These are phyloP conservation scores for Cephus spinipes DNA, from an alignment of 2,888 invertebrate species.

Conservation along the genomic window DNA sequence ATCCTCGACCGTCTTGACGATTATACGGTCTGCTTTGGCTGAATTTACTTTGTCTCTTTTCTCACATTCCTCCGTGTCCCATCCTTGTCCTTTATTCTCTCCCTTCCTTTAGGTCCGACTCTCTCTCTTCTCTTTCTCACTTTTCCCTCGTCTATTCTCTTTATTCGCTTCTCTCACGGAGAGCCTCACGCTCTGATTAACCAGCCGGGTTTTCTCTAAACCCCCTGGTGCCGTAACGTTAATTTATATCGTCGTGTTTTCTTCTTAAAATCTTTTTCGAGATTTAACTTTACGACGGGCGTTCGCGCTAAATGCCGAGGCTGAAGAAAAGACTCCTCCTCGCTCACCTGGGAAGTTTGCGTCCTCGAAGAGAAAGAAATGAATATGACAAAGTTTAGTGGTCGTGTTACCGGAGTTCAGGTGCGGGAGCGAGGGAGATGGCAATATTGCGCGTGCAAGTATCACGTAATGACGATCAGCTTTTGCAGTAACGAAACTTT, in stretches of 20 bases:
- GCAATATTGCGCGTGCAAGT: neutral
- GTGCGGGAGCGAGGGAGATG: neutral
- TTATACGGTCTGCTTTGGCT: neutral
- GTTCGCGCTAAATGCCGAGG: slow-evolving; percentile 24
- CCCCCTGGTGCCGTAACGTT: slow-evolving; percentile 18
- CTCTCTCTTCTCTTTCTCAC: neutral
- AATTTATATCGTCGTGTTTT: slow-evolving; percentile 32
- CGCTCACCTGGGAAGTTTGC: neutral
- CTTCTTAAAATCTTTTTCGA: slow-evolving; percentile 29
- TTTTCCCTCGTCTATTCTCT: slow-evolving; percentile 2
- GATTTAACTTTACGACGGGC: slow-evolving; percentile 34
- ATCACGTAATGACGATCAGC: slow-evolving; percentile 13
- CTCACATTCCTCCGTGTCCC: neutral
- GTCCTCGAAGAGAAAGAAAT: neutral
- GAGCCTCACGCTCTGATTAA: slow-evolving; percentile 24
- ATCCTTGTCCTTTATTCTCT: neutral
- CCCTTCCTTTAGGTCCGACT: neutral
- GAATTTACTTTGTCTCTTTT: neutral
- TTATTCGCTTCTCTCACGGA: neutral
- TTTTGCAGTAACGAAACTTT: slow-evolving; percentile 26
- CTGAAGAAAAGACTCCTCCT: neutral
- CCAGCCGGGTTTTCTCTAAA: slow-evolving; percentile 14
- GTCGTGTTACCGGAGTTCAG: neutral
- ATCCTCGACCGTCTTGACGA: neutral
- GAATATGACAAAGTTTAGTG: neutral